Evolutionary conservation across 2,888 invertebrate genomes (phyloP), one percentile per base, ranked within the genome.

Genomic region (Adelphocoris suturalis): DNA sequence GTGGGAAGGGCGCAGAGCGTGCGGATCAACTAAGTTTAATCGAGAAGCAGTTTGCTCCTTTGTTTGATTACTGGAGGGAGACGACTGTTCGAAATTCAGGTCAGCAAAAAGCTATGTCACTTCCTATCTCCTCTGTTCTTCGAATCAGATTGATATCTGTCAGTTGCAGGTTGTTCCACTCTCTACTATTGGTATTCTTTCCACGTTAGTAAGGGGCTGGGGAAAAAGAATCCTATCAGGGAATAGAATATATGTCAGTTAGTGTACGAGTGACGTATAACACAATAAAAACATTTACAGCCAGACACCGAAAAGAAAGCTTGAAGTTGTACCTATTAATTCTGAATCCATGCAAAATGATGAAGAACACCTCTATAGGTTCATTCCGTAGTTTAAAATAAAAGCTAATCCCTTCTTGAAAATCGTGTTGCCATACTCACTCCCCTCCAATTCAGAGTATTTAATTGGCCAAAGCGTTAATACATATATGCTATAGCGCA

Each of bases 21-120:
- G 52, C 85, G 61, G 57, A 85, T 85, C 85, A 85, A 85, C 85
- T 55, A 85, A 85, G 85, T 85, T 85, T 85, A 57, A 85, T 85
- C 85, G 57, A 85, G 85, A 61, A 85, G 61, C 57, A 57, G 85
- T 85, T 85, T 61, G 57, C 37, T 13, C 78, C 37, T 55, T 85
- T 85, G 85, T 57, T 85, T 85, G 57, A 85, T 85, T 85, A 78
- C 37, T n/a, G 19, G 37, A 7, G 85, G 37, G 61, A 61, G 61
- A 19, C 55, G 78, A 78, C 78, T 78, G 78, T 78, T 78, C 78
- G 78, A 78, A 78, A 78, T 78, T 78, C 78, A 78, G 78, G 78
- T 57, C 85, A 85, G 37, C 85, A 57, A 57, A 85, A 85, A 57
- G 85, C 85, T 61, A 85, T 57, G 61, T 85, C 85, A 85, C 55